These are phyloP conservation scores for Stichodactyla mertensii DNA, from an alignment of 64 coral and sea anemone species.

Conservation along the genomic window DNA sequence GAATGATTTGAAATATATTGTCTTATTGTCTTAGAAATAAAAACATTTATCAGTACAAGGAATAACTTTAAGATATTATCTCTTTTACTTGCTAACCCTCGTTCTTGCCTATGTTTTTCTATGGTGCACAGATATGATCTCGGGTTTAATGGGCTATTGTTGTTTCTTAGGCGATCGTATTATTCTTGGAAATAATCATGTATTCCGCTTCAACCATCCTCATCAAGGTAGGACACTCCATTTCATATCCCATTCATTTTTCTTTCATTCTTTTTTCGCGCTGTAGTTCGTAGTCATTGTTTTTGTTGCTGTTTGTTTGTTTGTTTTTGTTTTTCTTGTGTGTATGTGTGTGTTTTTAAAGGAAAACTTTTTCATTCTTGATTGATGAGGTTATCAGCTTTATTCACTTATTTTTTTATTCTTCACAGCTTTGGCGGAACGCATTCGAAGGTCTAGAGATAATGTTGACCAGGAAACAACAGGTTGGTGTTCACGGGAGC, in stretches of 20 bases:
- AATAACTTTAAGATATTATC: too few species aligned
- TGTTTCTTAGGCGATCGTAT: conserved; percentile 69
- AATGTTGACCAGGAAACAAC: conserved; percentile 7
- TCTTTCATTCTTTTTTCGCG: not conserved
- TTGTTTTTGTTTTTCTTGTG: too few species aligned
- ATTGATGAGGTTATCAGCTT: not conserved
- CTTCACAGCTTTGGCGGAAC: conserved; percentile 4
- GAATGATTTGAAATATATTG: too few species aligned
- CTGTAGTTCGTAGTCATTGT: not conserved
- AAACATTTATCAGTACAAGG: too few species aligned
- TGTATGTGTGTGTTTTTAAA: too few species aligned
- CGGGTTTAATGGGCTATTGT: not conserved
- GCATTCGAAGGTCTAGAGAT: conserved; percentile 24
- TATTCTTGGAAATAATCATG: conserved; percentile 94
- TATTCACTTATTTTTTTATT: not conserved
- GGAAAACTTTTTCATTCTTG: not conserved
- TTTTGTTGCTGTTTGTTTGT: too few species aligned
- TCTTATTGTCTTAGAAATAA: too few species aligned
- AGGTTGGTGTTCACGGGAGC: not conserved
- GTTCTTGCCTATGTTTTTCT: too few species aligned
- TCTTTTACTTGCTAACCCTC: too few species aligned
- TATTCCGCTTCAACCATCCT: conserved; percentile 92
- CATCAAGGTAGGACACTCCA: conserved; percentile 67
- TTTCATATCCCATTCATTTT: not conserved
- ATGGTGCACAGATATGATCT: too few species aligned